Evolutionary conservation across 2,888 invertebrate species (phyloP), one percentile per base, ranked within the genome.

Genomic region (Ectobius pallidus): DNA sequence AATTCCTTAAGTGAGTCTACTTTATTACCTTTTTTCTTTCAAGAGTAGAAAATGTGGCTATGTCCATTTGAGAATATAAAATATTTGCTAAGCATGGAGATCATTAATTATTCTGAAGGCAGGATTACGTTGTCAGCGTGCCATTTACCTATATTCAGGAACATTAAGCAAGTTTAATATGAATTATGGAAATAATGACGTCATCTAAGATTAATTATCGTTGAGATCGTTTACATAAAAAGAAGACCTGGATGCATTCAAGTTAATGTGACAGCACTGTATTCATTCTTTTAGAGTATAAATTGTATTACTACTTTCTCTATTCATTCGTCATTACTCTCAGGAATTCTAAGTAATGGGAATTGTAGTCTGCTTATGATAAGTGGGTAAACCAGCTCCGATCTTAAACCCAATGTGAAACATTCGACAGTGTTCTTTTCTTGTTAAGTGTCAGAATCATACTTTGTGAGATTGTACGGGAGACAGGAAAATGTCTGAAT

Each of bases 181-280:
- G 71, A 71, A 71, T 71, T 71, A 63, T 65, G 71, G 71, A 71
- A 71, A 71, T 63, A 62, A 49, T 71, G 71, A 49, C 65, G 49
- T 71, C 65, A 22, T 46, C 44, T 32, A 71, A 65, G 71, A 71
- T 71, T 71, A 71, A 71, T 71, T 65, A 71, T 39, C 63, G 20
- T 63, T 20, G 9, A 52, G 22, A 20, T 52, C 9, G 7, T 22
- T 25, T 52, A 25, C n/a, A 52, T 2, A 49, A 49, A n/a, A 18
- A 4, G 3, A 3, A 18, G 52, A 9, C 25, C n/a, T 14, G 46
- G 11, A 20, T 3, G 22, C 52, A 25, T 25, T 25, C 52, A 25
- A 22, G 22, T 25, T n/a, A 52, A 52, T 52, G 22, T 52, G 25
- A 25, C 16, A 25, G 6, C 20, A 11, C 39, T 39, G 2, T 52